Percentiles rank a stretch among this genome's conserved stretches.
phyloP scores from a whole-genome alignment of 2,797 vertebrate species.

The Decapterus maruadsi region DNA sequence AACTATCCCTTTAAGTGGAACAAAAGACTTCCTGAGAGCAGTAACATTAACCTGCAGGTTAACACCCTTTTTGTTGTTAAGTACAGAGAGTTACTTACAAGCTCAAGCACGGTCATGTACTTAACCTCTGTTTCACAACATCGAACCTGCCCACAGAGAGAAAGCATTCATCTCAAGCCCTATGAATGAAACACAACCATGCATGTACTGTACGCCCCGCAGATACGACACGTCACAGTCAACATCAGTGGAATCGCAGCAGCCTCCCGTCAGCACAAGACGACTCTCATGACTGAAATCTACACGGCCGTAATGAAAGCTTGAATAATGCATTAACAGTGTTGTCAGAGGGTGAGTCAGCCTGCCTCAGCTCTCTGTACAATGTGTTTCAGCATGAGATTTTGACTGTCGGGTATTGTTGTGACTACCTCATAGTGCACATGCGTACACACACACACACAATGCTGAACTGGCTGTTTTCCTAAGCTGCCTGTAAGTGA shows the following conservation, averaged over 20 bases:
- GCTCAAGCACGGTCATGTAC: slow-evolving; percentile 35
- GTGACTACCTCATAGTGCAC: slow-evolving; percentile 21
- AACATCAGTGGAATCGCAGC: neutral
- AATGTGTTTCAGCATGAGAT: slow-evolving; percentile 39
- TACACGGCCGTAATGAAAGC: neutral
- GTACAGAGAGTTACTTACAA: slow-evolving; percentile 36
- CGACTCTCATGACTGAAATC: slow-evolving; percentile 17
- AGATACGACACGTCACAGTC: neutral
- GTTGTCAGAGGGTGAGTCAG: slow-evolving; percentile 29
- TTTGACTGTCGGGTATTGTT: slow-evolving; percentile 25
- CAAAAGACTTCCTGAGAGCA: slow-evolving; percentile 46
- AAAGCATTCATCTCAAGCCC: neutral
- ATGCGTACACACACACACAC: neutral
- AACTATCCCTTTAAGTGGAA: no score
- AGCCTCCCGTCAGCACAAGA: neutral
- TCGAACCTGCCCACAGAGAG: neutral
- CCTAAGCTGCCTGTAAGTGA: neutral
- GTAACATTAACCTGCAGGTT: slow-evolving; percentile 43
- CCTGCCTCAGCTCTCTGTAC: neutral
- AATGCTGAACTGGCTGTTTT: slow-evolving; percentile 5
- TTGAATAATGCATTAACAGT: slow-evolving; percentile 12
- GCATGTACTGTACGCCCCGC: neutral
- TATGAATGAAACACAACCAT: neutral
- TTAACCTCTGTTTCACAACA: slow-evolving; percentile 52
- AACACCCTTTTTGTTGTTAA: slow-evolving; percentile 45